Base-by-base conservation (phyloP, 2,797 vertebrate genomes). In the Scarus forsteni region DNA sequence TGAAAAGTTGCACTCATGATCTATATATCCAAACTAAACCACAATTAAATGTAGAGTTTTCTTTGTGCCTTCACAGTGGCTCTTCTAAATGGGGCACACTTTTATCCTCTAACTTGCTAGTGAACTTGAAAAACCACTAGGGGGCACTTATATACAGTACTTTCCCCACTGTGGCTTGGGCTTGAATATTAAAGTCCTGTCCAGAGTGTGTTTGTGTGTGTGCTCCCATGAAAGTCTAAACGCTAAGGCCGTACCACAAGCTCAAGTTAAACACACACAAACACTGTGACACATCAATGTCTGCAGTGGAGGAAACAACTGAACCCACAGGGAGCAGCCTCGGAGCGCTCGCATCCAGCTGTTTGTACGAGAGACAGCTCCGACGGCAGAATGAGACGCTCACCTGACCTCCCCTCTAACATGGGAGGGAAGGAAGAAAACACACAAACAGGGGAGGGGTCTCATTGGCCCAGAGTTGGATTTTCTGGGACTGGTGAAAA, bases 401-500 rank as follows among this genome's bases (percentile, higher is more conserved):
- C 73, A 67, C 45, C 48, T 64, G 52, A 39, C 51, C 58, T 60
- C 64, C 60, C 59, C 57, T 69, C 77, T 71, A 46, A 1, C 15
- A 55, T 35, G 36, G 15, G 6, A 6, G 7, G 10, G 13, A 1
- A 14, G 50, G 19, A 11, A 50, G 40, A 60, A 66, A 66, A 68
- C 49, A 70, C 50, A 77, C 50, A 77, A 76, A 76, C 74, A 68
- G 51, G 51, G 9, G 42, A 43, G 66, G 79, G 77, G 70, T 78
- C 84, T 92, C 83, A 60, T 73, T 35, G 68, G 86, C 83, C 87
- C 86, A 90, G 85, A 87, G 83, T 91, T 84, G 79, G 81, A 84
- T 88, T 93, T 93, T 93, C 91, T 93, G 89, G 92, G 92, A 91
- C 92, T 91, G 83, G 85, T 78, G 80, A 91, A 92, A 91, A 94